These are phyloP conservation scores for Grapholita molesta DNA, from an alignment of 1,140 invertebrate genomes.

Conservation along the genomic window DNA sequence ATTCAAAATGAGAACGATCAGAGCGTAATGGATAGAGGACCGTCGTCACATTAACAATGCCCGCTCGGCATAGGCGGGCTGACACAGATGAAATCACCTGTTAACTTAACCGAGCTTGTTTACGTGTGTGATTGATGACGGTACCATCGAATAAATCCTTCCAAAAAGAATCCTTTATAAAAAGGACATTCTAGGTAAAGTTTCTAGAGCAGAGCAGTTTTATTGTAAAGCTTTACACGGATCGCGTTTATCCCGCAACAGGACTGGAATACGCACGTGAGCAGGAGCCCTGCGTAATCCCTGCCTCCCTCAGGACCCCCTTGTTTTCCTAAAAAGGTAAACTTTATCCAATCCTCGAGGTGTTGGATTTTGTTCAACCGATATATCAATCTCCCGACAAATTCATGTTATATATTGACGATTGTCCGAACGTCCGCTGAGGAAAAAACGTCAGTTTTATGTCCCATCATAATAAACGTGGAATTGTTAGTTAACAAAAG, in stretches of 20 bases:
- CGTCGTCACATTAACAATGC: slow-evolving; percentile 18
- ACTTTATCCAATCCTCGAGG: slow-evolving; percentile 56
- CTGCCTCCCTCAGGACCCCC: slow-evolving; percentile 34
- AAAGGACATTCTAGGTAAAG: slow-evolving; percentile 26
- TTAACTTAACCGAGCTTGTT: slow-evolving; percentile 34
- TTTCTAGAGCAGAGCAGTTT: slow-evolving; percentile 34
- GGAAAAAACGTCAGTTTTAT: slow-evolving; percentile 64
- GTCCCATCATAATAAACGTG: slow-evolving; percentile 42
- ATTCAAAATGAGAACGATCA: not conserved
- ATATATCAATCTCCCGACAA: slow-evolving; percentile 37
- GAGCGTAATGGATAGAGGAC: slow-evolving; percentile 17
- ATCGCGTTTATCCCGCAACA: slow-evolving; percentile 42
- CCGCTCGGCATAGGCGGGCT: slow-evolving; percentile 16
- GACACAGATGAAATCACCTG: slow-evolving; percentile 40
- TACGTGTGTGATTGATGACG: slow-evolving; percentile 45
- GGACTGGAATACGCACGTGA: slow-evolving; percentile 38
- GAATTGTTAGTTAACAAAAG: slow-evolving; percentile 66
- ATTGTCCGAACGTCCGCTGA: slow-evolving; percentile 56
- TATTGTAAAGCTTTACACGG: slow-evolving; percentile 48
- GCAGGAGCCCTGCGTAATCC: slow-evolving; percentile 37
- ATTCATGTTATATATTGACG: slow-evolving; percentile 62
- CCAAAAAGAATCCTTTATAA: slow-evolving; percentile 21
- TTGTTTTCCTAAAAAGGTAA: slow-evolving; percentile 59
- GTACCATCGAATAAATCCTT: slow-evolving; percentile 32
- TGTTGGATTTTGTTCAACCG: slow-evolving; percentile 54